Evolutionary conservation across 2,888 invertebrate species (phyloP).

Genomic region (Poecilobothrus nobilitatus): DNA sequence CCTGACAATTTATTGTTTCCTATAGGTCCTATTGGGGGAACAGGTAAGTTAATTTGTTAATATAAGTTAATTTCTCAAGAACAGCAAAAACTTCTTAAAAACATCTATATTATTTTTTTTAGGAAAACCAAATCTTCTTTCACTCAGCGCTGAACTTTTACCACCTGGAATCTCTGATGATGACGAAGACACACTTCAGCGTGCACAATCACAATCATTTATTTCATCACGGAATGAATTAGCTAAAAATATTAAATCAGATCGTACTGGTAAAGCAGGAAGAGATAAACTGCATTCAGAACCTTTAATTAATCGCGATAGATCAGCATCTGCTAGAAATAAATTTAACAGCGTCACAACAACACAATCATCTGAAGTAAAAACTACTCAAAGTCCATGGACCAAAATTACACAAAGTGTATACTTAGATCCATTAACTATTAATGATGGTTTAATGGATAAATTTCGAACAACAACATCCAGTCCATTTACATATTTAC

Average conservation of each 20-base stretch:
- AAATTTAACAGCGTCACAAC: not conserved
- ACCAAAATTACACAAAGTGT: conserved; percentile 52
- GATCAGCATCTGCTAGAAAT: not conserved
- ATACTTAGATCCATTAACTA: conserved; percentile 59
- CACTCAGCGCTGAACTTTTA: not conserved
- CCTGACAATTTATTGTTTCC: conserved; percentile 17
- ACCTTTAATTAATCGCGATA: not conserved
- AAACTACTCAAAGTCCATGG: conserved; percentile 45
- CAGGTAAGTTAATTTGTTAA: not conserved
- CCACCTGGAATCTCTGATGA: conserved; percentile 31
- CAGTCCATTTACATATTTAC: conserved; percentile 42
- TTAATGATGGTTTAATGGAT: conserved; percentile 58
- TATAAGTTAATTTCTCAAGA: conserved; percentile 18
- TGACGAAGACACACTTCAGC: conserved; percentile 57
- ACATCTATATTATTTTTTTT: not conserved
- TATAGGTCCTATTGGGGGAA: conserved; percentile 10
- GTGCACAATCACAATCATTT: conserved; percentile 63
- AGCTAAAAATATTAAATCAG: conserved; percentile 18
- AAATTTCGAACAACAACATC: conserved; percentile 31
- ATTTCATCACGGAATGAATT: conserved; percentile 48
- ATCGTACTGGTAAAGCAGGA: conserved; percentile 13
- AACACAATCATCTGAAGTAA: conserved; percentile 21
- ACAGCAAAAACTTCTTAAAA: not conserved
- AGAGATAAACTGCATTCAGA: conserved; percentile 16
- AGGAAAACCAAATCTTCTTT: not conserved